phyloP scores from a whole-genome alignment of 2,113 vertebrate species.

The Planiliza haematocheilus region DNA sequence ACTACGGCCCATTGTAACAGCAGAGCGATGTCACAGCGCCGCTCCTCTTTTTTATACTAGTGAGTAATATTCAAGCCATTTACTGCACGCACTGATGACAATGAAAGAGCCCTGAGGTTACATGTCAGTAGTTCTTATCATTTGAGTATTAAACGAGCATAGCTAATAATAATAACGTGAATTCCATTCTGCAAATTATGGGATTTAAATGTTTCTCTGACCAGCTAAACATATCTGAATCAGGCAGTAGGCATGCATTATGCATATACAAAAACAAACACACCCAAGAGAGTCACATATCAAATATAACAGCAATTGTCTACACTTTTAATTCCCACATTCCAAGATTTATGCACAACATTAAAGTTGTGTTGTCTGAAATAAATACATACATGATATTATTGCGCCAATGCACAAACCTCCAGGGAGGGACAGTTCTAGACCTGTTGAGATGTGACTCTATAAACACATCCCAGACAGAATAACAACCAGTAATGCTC shows the following conservation, averaged over 20 bases:
- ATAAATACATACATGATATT: neutral
- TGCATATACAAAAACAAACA: neutral
- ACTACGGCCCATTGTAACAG: too few relatives aligned
- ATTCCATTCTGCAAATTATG: neutral
- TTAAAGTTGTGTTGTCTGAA: neutral
- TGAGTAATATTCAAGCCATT: slow-evolving; percentile 6
- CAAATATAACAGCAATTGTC: slow-evolving; percentile 5
- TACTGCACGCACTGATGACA: slow-evolving; percentile 5
- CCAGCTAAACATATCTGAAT: slow-evolving; percentile 1
- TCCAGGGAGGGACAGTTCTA: neutral
- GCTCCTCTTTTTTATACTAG: neutral
- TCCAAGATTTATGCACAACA: neutral
- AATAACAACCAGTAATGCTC: slow-evolving; percentile 20
- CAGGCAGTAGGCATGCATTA: neutral
- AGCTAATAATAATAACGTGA: neutral
- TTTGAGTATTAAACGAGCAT: neutral
- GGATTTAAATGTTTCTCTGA: neutral
- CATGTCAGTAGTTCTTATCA: slow-evolving; percentile 5
- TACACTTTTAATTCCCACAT: neutral
- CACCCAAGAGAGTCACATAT: slow-evolving; percentile 1
- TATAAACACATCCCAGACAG: slow-evolving; percentile 24
- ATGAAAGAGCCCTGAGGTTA: slow-evolving; percentile 15
- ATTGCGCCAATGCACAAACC: slow-evolving; percentile 4
- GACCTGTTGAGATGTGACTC: slow-evolving; percentile 6
- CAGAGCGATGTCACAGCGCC: too few relatives aligned